These are phyloP conservation scores for Coryphaenoides rupestris DNA, from an alignment of 2,113 vertebrate genomes.

Conservation along the genomic window DNA sequence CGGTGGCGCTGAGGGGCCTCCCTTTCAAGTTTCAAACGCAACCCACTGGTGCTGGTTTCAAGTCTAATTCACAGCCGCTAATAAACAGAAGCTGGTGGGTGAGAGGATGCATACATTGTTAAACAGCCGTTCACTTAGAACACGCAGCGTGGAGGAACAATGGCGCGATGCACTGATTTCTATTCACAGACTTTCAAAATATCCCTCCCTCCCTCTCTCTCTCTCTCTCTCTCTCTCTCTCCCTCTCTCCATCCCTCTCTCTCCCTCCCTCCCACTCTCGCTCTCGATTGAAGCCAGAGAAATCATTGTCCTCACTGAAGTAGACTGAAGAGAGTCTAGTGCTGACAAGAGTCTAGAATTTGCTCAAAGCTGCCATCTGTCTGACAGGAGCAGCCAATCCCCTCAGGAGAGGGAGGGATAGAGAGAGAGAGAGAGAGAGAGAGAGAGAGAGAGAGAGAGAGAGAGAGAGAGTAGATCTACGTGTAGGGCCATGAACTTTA, in stretches of 20 bases:
- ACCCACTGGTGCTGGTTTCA: conserved; percentile 71
- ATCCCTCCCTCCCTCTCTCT: conserved; percentile 4
- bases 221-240: neutral
- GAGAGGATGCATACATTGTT: conserved; percentile 74
- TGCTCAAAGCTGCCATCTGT: conserved; percentile 33
- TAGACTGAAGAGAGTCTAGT: neutral
- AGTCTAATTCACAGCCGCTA: conserved; percentile 71
- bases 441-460: neutral
- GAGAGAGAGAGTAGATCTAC: neutral
- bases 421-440: neutral
- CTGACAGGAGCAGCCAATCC: conserved; percentile 39
- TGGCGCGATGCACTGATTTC: neutral
- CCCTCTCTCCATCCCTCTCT: neutral
- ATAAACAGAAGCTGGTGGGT: conserved; percentile 68
- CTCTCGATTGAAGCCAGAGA: conserved; percentile 14
- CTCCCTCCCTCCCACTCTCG: neutral
- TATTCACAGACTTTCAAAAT: too few relatives aligned
- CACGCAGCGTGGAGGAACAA: conserved; percentile 26
- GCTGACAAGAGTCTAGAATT: neutral
- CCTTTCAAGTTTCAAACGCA: conserved; percentile 77
- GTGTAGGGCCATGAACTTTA: too few relatives aligned
- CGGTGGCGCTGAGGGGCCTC: conserved; percentile 51
- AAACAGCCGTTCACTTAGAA: conserved; percentile 70
- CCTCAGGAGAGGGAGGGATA: conserved; percentile 7
- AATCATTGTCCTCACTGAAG: neutral